Evolutionary conservation across 1,140 invertebrate species (phyloP).

Genomic region (Oryzaephilus surinamensis): DNA sequence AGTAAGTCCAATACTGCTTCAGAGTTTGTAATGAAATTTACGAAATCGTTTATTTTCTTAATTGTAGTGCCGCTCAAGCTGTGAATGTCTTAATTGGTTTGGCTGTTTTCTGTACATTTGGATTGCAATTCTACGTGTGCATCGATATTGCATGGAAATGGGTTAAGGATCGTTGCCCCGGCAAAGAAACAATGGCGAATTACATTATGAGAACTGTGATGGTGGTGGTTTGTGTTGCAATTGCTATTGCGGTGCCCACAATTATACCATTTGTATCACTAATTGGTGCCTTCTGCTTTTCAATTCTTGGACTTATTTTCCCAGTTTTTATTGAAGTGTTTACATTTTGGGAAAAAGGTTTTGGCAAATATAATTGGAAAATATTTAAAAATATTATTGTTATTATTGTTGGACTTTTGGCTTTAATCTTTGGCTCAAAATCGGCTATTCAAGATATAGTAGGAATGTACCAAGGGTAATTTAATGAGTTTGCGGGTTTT

Average conservation of each 20-base stretch:
- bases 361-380: slow-evolving; percentile 58
- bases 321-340: slow-evolving; percentile 82
- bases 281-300: slow-evolving; percentile 91
- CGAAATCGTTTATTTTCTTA: slow-evolving; percentile 4
- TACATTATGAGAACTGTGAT: slow-evolving; percentile 61
- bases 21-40: too few relatives aligned
- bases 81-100: slow-evolving; percentile 79
- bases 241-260: slow-evolving; percentile 78
- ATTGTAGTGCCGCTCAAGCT: slow-evolving; percentile 65
- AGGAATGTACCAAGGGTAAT: too few relatives aligned
- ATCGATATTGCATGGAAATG: slow-evolving; percentile 67
- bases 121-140: slow-evolving; percentile 94
- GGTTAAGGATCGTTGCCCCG: slow-evolving; percentile 58
- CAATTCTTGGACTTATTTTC: slow-evolving; percentile 82
- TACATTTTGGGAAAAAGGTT: slow-evolving; percentile 65
- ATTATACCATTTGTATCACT: slow-evolving; percentile 86
- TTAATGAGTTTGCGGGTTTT: too few relatives aligned
- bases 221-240: slow-evolving; percentile 53
- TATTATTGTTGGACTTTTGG: slow-evolving; percentile 58
- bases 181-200: slow-evolving; percentile 59
- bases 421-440: slow-evolving; percentile 70
- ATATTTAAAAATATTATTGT: slow-evolving; percentile 69
- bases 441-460: slow-evolving; percentile 66
- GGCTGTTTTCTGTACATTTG: slow-evolving; percentile 87
- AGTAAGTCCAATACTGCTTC: too few relatives aligned